Evolutionary conservation across 2,797 vertebrate genomes (phyloP).

Genomic region (Darevskia mixta): DNA sequence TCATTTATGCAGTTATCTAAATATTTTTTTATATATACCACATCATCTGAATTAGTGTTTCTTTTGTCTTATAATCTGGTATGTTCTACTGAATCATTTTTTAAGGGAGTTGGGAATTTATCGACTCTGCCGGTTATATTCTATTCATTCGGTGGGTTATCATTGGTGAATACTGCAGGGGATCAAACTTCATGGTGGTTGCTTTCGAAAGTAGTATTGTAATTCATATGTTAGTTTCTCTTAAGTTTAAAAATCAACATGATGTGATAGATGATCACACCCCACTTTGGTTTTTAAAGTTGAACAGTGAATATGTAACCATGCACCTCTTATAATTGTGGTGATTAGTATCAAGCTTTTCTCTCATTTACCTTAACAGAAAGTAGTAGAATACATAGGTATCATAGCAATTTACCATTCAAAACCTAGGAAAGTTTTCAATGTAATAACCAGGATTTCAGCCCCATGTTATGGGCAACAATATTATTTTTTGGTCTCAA

Average conservation of each 20-base stretch:
- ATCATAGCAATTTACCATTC: not conserved
- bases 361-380: not conserved
- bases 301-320: not conserved
- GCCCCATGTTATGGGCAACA: not conserved
- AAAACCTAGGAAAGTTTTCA: not conserved
- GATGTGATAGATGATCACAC: not conserved
- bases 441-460: not conserved
- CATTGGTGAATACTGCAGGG: not conserved
- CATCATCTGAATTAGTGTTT: constrained; percentile 57
- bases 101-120: not conserved
- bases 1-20: constrained; percentile 70
- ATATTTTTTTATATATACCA: constrained; percentile 32
- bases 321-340: not conserved
- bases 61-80: not conserved
- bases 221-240: not conserved
- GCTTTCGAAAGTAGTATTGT: not conserved
- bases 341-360: not conserved
- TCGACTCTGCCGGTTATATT: not conserved
- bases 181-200: not conserved
- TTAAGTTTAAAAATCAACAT: not conserved
- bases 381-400: not conserved
- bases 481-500: not conserved
- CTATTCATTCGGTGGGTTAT: not conserved
- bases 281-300: not conserved
- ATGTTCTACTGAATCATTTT: not conserved